Evolutionary conservation across 2,113 vertebrate species (phyloP).

Genomic region (Myrmecophaga tridactyla): DNA sequence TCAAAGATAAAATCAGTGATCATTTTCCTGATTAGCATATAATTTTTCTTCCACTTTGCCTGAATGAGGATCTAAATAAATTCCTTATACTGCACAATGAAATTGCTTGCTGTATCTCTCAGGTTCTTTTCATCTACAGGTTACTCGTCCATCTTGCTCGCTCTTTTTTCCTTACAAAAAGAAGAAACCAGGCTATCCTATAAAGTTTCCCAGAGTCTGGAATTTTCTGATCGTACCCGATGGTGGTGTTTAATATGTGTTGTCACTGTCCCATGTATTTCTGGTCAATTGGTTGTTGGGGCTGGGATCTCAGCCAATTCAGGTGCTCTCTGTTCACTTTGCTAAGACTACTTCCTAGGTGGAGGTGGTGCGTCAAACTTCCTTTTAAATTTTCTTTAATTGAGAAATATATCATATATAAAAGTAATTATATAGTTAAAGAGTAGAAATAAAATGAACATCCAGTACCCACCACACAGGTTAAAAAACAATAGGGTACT

Average conservation of each 20-base stretch:
- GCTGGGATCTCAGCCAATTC: not conserved
- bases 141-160: not conserved
- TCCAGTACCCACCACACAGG: not conserved
- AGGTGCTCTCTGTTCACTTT: not conserved
- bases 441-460: not conserved
- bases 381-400: not conserved
- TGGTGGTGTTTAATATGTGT: not conserved
- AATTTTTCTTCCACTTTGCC: not conserved
- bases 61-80: not conserved
- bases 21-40: not conserved
- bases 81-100: not conserved
- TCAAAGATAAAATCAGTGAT: not conserved
- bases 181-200: not conserved
- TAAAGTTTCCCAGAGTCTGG: not conserved
- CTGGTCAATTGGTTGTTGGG: not conserved
- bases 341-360: not conserved
- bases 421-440: not conserved
- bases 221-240: not conserved
- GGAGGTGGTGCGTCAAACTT: not conserved
- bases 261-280: not conserved
- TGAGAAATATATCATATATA: not conserved
- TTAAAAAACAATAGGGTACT: not conserved
- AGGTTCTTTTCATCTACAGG: not conserved
- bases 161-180: not conserved
- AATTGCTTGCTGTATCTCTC: not conserved